Conservation (phyloP, 2,113 vertebrate genomes). For the Mus spicilegus region DNA sequence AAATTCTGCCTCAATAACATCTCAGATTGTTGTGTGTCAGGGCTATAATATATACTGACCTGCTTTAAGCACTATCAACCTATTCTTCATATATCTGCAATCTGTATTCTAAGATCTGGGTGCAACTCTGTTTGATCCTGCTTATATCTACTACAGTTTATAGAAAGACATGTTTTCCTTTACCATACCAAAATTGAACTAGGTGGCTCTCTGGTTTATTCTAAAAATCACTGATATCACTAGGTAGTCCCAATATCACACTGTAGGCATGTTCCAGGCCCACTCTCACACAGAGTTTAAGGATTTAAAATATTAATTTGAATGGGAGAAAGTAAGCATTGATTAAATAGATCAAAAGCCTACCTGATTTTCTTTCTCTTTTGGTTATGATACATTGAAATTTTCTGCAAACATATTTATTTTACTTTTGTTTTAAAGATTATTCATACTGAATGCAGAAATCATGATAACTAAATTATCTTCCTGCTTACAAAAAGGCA, state of each 20-base stretch:
- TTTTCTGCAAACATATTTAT: not conserved
- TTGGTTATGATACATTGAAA: not conserved
- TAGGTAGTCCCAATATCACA: not conserved
- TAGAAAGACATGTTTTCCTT: not conserved
- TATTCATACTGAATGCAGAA: not conserved
- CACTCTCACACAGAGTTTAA: not conserved
- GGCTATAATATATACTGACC: not conserved
- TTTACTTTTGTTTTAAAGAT: not conserved
- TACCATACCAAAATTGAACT: not conserved
- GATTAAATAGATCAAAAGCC: not conserved
- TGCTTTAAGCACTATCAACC: not conserved
- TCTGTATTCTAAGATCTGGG: not conserved
- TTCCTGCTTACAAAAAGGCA: conserved; percentile 7
- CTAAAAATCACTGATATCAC: not conserved
- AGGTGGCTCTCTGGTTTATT: not conserved
- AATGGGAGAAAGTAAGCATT: not conserved
- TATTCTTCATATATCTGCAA: not conserved
- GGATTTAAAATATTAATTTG: not conserved
- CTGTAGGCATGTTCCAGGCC: not conserved
- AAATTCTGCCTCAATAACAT: not conserved
- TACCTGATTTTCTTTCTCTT: not conserved
- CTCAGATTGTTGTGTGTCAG: not conserved
- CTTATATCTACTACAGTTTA: accelerated
- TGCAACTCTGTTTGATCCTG: not conserved
- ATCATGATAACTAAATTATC: conserved; percentile 7